Conservation (phyloP, 2,888 invertebrate species). For the Ochlodes sylvanus region DNA sequence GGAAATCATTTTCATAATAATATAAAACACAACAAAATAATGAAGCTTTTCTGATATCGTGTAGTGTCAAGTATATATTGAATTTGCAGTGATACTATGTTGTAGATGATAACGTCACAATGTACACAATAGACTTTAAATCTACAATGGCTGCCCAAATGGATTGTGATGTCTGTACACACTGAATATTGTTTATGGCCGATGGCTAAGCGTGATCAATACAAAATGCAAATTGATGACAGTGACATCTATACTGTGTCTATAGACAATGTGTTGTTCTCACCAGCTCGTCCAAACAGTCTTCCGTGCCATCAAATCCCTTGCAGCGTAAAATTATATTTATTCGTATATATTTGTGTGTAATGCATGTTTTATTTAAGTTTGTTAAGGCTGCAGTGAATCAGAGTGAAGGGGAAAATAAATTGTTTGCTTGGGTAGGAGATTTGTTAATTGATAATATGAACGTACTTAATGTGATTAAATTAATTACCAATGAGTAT, state of each 20-base stretch:
- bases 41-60: background rate
- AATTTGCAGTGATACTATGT: background rate
- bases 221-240: background rate
- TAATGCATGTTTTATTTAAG: slow-evolving; percentile 8
- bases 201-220: background rate
- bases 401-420: background rate
- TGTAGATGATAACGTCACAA: background rate
- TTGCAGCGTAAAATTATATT: slow-evolving; percentile 58
- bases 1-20: background rate
- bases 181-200: background rate
- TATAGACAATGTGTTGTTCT: slow-evolving; percentile 48
- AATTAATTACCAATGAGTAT: too few relatives aligned
- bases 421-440: too few relatives aligned
- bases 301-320: slow-evolving; percentile 63
- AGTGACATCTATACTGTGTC: background rate
- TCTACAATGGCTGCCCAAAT: slow-evolving; percentile 1
- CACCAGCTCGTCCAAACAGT: slow-evolving; percentile 75
- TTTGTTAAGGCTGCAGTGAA: slow-evolving; percentile 1
- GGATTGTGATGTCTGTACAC: too few relatives aligned
- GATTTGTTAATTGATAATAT: too few relatives aligned
- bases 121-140: background rate
- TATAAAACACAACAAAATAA: background rate
- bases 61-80: background rate
- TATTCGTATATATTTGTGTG: slow-evolving; percentile 28
- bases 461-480: too few relatives aligned